Evolutionary conservation across 2,113 vertebrate genomes (phyloP), one percentile per base, ranked within the genome.

Genomic region (Aviceda subcristata): DNA sequence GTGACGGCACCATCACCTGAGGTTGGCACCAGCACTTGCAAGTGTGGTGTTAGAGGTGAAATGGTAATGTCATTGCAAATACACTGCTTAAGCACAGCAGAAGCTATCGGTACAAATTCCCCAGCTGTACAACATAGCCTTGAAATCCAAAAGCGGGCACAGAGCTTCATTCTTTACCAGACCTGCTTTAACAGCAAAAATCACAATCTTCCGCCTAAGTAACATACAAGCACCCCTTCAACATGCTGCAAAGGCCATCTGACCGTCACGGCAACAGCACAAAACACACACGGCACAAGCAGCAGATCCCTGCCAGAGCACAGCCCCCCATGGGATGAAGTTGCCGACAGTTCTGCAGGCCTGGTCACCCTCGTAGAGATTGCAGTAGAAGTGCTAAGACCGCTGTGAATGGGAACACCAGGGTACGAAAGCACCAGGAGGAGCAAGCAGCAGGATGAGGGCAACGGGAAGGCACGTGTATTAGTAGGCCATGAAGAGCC

Each of bases 391-490:
- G 26, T 4, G 1, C 32, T 69, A n/a, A 59, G 66, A 67, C 17
- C 2, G 3, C 20, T 56, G 46, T 48, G 18, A 71, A 38, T 7
- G 15, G 36, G 24, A 75, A 48, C 19, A 12, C 22, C 3, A 0
- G 30, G 10, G 22, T 71, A 7, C 43, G 27, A 88, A 86, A 82
- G 41, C 36, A 63, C 17, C 29, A 67, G 32, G 10, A 69, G 15
- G 8, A 63, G 19, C 43, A 68, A 84, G 62, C 3, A 8, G 34
- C 34, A 76, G 34, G 46, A 72, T 29, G 41, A 72, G 29, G 9
- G 8, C 29, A 50, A 22, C 6, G 12, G 46, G 30, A 43, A 48
- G 55, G 21, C 6, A 38, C 0, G 0, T 23, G 2, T 32, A 11
- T 43, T 46, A 57, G 34, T 5, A 53, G 48, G 38, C n/a, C 34